A percentile compares a stretch with the other conserved stretches of the same genome.
Evolutionary conservation across 2,888 invertebrate species (phyloP).

Genomic region (Pantelozetes paolii): DNA sequence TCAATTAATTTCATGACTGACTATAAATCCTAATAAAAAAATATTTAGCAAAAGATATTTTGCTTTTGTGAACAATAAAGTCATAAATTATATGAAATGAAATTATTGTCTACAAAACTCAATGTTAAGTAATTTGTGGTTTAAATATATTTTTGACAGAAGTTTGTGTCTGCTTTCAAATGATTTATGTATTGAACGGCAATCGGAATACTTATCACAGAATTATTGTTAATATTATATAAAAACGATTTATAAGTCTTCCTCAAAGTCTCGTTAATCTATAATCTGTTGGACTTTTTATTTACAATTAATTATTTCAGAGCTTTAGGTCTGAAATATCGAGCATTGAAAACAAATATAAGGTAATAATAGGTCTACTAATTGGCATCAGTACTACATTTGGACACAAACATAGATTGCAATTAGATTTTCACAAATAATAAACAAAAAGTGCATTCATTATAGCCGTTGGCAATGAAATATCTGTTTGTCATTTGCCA

Average conservation of each 20-base stretch:
- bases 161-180: not conserved
- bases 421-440: conserved; percentile 12
- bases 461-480: conserved; percentile 5
- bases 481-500: conserved; percentile 16
- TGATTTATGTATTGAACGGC: not conserved
- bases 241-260: not conserved
- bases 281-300: conserved; percentile 9
- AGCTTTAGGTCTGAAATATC: not conserved
- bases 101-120: not conserved
- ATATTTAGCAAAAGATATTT: not conserved
- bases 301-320: conserved; percentile 5
- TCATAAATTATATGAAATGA: not conserved
- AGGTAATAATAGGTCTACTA: not conserved
- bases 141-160: not conserved
- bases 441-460: not conserved
- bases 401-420: not conserved
- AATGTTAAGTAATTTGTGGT: not conserved
- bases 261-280: not conserved
- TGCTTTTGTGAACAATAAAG: not conserved
- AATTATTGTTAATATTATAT: not conserved
- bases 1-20: not conserved
- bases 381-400: not conserved
- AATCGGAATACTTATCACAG: not conserved
- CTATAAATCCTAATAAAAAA: not conserved
- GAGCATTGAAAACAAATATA: conserved; percentile 6